A percentile compares a stretch with the other conserved stretches of the same genome.
Conservation (phyloP, 2,888 invertebrate genomes). For the Drosophila planitibia region DNA sequence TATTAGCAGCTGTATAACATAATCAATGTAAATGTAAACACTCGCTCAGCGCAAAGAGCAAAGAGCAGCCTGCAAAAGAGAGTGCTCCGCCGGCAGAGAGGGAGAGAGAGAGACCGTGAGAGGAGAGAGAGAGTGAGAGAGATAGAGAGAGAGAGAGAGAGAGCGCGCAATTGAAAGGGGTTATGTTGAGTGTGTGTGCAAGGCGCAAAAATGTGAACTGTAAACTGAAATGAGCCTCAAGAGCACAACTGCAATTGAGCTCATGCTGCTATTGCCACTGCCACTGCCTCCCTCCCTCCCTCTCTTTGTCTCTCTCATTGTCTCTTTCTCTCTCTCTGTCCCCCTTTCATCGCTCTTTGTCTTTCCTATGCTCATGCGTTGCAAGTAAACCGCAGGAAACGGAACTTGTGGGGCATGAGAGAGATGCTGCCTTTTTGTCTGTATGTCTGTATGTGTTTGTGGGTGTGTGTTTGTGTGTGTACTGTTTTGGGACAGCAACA, state of each 20-base stretch:
- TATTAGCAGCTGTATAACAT: slow-evolving; percentile 78
- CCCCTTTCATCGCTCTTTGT: not conserved
- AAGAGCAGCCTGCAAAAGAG: slow-evolving; percentile 22
- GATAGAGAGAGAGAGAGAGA: slow-evolving; percentile 3
- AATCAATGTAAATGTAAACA: slow-evolving; percentile 76
- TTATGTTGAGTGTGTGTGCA: slow-evolving; percentile 58
- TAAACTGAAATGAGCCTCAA: slow-evolving; percentile 65
- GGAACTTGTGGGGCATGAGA: slow-evolving; percentile 60
- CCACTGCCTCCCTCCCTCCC: slow-evolving; percentile 9
- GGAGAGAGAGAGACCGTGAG: slow-evolving; percentile 2
- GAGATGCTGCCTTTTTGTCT: slow-evolving; percentile 38
- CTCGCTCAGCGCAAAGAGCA: slow-evolving; percentile 37
- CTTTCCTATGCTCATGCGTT: slow-evolving; percentile 43
- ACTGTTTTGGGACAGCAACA: slow-evolving; percentile 74
- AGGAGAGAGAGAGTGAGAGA: slow-evolving; percentile 5
- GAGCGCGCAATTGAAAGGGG: slow-evolving; percentile 49
- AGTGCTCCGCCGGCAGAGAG: slow-evolving; percentile 29
- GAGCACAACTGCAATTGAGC: slow-evolving; percentile 59
- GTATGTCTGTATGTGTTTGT: slow-evolving; percentile 23
- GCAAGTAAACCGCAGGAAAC: slow-evolving; percentile 69
- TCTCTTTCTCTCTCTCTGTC: slow-evolving; percentile 18
- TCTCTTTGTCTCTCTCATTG: slow-evolving; percentile 18
- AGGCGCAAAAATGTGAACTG: slow-evolving; percentile 41
- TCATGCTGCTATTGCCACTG: not conserved
- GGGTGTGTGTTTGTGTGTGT: slow-evolving; percentile 32